Percentiles rank a stretch among this genome's conserved stretches.
phyloP scores from a whole-genome alignment of 2,888 invertebrate species.

The Polia nebulosa region DNA sequence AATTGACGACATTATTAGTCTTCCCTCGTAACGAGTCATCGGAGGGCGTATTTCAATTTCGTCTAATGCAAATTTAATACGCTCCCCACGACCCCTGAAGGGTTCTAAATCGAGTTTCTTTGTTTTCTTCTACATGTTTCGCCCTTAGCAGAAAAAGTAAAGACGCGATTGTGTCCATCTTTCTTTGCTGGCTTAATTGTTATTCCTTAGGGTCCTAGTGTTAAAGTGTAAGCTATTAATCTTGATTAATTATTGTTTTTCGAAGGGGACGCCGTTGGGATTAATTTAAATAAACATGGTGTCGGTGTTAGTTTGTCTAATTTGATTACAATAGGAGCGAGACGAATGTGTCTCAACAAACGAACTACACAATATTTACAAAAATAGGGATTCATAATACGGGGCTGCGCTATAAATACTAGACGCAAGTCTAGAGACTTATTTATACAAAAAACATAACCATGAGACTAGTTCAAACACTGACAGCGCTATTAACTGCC shows the following conservation, averaged over 20 bases:
- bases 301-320: constrained; percentile 60
- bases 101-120: constrained; percentile 86
- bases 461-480: no score
- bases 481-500: no score
- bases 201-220: constrained; percentile 79
- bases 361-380: background rate
- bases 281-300: constrained; percentile 70
- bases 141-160: constrained; percentile 64
- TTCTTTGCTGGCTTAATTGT: constrained; percentile 76
- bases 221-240: constrained; percentile 85
- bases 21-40: constrained; percentile 87
- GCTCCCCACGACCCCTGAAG: constrained; percentile 83
- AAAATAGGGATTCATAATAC: background rate
- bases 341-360: constrained; percentile 14
- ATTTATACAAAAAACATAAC: no score
- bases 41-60: constrained; percentile 90
- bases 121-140: constrained; percentile 80
- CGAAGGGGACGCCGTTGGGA: constrained; percentile 64
- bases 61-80: constrained; percentile 91
- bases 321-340: constrained; percentile 55
- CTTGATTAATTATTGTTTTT: constrained; percentile 85
- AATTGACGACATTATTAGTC: constrained; percentile 89
- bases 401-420: background rate
- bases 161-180: constrained; percentile 59
- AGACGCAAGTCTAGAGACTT: no score